These are phyloP conservation scores for Anthonomus grandis DNA, from an alignment of 1,140 invertebrate genomes.

Conservation along the genomic window DNA sequence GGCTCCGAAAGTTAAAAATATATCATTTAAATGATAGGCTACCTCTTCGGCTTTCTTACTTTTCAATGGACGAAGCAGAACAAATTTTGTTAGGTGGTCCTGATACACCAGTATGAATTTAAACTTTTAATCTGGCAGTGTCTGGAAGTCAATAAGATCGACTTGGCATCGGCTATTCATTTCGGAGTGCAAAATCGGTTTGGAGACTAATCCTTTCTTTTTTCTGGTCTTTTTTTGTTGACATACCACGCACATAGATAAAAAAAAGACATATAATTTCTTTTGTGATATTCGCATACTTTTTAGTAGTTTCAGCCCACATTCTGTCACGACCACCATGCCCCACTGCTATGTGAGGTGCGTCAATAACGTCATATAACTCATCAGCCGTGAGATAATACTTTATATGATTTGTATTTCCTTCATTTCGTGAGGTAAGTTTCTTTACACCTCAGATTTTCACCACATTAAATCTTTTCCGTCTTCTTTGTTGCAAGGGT, in stretches of 20 bases:
- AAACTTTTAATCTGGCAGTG: constrained; percentile 44
- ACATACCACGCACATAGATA: constrained; percentile 35
- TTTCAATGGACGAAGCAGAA: constrained; percentile 21
- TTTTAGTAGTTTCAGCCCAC: background rate
- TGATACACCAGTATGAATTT: constrained; percentile 50
- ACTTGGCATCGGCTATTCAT: constrained; percentile 49
- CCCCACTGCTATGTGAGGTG: background rate
- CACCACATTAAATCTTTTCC: no score
- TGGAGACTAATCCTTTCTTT: constrained; percentile 39
- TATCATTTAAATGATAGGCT: constrained; percentile 32
- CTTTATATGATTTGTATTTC: no score
- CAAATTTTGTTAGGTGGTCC: constrained; percentile 50
- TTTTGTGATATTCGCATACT: constrained; percentile 13
- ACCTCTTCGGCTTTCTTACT: constrained; percentile 32
- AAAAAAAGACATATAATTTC: constrained; percentile 22
- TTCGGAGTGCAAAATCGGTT: constrained; percentile 42
- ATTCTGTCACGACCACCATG: constrained; percentile 5
- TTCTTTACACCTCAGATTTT: no score
- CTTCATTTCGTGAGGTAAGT: no score
- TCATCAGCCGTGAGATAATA: no score
- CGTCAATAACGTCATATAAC: constrained; percentile 1
- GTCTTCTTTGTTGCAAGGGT: no score
- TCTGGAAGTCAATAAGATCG: constrained; percentile 52
- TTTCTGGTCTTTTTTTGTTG: constrained; percentile 28
- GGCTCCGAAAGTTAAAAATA: constrained; percentile 38